Percentiles rank a stretch among this genome's conserved stretches.
Evolutionary conservation across 2,113 vertebrate genomes (phyloP).

Genomic region (Cacatua alba): DNA sequence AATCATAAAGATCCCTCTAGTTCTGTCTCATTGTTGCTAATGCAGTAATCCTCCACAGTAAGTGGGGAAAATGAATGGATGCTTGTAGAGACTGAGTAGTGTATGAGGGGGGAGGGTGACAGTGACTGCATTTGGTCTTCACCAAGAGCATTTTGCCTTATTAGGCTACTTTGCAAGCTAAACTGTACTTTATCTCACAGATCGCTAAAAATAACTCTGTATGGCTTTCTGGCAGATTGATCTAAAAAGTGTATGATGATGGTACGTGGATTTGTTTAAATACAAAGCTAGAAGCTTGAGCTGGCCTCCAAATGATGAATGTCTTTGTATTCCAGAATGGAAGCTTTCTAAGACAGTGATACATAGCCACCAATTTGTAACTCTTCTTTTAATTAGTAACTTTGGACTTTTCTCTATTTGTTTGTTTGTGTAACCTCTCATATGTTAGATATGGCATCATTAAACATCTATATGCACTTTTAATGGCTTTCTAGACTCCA

Average conservation of each 20-base stretch:
- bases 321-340: slow-evolving; percentile 27
- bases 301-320: slow-evolving; percentile 24
- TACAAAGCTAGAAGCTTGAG: slow-evolving; percentile 38
- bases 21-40: neutral
- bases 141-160: slow-evolving; percentile 48
- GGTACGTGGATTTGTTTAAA: slow-evolving; percentile 46
- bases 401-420: neutral
- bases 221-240: slow-evolving; percentile 56
- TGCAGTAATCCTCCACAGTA: neutral
- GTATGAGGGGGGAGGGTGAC: neutral
- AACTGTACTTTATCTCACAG: slow-evolving; percentile 28
- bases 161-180: slow-evolving; percentile 51
- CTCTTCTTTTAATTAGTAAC: slow-evolving; percentile 27
- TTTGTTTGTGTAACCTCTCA: neutral
- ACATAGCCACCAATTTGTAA: slow-evolving; percentile 35
- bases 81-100: neutral
- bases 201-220: slow-evolving; percentile 42
- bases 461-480: neutral
- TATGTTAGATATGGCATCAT: neutral
- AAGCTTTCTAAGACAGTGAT: slow-evolving; percentile 52
- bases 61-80: neutral
- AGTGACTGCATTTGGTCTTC: slow-evolving; percentile 44
- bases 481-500: neutral
- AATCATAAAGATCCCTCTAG: neutral
- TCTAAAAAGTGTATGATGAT: slow-evolving; percentile 35